Conservation (phyloP, 2,113 vertebrate species). For the Cairina moschata region DNA sequence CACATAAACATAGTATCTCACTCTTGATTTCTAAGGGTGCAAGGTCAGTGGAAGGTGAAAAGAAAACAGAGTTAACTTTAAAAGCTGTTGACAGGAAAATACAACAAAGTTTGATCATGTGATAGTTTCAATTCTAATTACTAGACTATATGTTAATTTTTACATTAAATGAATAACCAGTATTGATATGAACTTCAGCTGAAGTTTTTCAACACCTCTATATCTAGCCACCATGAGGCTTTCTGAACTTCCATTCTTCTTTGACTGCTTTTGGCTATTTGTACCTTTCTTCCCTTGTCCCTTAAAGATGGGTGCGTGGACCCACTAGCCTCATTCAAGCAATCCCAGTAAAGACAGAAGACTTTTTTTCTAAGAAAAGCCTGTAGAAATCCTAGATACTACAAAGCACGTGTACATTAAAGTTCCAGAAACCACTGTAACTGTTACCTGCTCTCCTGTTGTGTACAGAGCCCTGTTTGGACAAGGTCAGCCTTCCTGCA, state of each 20-base stretch:
- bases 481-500: not conserved
- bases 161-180: not conserved
- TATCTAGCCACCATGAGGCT: not conserved
- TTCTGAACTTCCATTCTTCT: not conserved
- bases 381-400: not conserved
- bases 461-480: not conserved
- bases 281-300: not conserved
- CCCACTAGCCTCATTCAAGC: not conserved
- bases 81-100: not conserved
- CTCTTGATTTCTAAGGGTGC: too few relatives aligned
- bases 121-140: not conserved
- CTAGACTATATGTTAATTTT: too few relatives aligned
- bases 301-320: not conserved
- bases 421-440: not conserved
- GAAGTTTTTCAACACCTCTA: not conserved
- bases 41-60: not conserved
- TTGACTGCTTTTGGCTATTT: not conserved
- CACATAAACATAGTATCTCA: not conserved
- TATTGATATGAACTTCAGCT: not conserved
- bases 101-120: not conserved
- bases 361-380: not conserved
- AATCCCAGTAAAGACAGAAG: not conserved
- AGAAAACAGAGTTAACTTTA: not conserved
- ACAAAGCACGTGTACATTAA: not conserved
- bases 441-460: not conserved